These are phyloP conservation scores for Threskiornis aethiopicus DNA, from an alignment of 2,797 vertebrate genomes.

Conservation along the genomic window DNA sequence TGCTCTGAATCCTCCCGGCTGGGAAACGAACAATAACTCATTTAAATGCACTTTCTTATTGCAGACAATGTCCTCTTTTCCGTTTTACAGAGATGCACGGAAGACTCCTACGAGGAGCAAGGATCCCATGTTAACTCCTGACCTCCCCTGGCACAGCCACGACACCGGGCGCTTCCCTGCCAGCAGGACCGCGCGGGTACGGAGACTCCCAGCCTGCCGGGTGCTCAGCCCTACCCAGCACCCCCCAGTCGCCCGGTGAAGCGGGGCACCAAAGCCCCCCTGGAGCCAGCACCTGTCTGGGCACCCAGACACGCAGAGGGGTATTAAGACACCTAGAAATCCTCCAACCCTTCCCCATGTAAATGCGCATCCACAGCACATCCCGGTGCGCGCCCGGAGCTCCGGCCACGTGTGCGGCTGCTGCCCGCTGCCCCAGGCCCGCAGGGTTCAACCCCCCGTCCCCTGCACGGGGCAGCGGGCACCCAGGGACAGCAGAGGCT, in stretches of 20 bases:
- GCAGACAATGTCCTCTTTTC: not conserved
- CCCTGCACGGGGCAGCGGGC: not conserved
- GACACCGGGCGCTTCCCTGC: no score
- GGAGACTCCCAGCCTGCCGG: not conserved
- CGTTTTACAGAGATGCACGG: not conserved
- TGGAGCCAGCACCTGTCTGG: not conserved
- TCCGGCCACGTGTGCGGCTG: fast-evolving
- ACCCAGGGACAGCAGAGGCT: fast-evolving
- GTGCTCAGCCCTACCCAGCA: not conserved
- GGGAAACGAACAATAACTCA: fast-evolving
- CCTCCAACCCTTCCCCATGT: not conserved
- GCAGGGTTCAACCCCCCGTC: not conserved
- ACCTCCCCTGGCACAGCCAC: no score
- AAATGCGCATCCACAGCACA: fast-evolving
- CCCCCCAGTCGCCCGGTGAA: fast-evolving
- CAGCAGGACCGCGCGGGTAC: not conserved
- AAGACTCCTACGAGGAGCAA: not conserved
- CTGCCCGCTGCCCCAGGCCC: not conserved
- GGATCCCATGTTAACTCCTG: not conserved
- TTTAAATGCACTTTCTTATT: not conserved
- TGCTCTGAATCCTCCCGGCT: not conserved
- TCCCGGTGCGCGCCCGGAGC: fast-evolving
- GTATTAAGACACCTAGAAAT: not conserved
- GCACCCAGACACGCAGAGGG: not conserved
- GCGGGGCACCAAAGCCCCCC: not conserved